phyloP scores from a whole-genome alignment of 1,140 invertebrate species.

The Dysdera silvatica region DNA sequence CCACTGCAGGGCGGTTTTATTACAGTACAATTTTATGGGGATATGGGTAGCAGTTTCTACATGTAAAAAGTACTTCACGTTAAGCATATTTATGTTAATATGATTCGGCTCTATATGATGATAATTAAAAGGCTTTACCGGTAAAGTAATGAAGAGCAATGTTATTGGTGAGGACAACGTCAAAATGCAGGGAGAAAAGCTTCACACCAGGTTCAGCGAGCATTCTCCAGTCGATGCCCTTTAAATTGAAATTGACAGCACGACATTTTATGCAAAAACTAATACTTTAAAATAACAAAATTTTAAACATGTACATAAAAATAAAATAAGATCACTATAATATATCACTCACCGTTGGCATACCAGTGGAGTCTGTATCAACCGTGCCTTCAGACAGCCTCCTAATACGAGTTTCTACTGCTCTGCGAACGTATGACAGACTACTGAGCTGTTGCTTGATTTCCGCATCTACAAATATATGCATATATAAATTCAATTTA shows the following conservation, averaged over 20 bases:
- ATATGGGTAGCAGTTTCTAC: no score
- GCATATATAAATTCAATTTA: background rate
- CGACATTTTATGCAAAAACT: background rate
- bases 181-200: conserved; percentile 60
- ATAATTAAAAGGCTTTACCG: conserved; percentile 35
- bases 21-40: no score
- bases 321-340: background rate
- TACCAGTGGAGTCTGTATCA: conserved; percentile 48
- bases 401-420: conserved; percentile 53
- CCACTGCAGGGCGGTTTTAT: no score
- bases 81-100: background rate
- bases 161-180: conserved; percentile 71
- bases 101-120: background rate
- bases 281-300: background rate
- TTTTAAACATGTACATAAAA: background rate
- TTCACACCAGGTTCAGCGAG: conserved; percentile 52
- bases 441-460: conserved; percentile 85
- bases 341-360: conserved; percentile 31
- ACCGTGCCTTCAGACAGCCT: conserved; percentile 34
- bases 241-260: conserved; percentile 32
- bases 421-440: conserved; percentile 67
- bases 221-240: conserved; percentile 49
- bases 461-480: conserved; percentile 51
- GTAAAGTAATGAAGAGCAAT: conserved; percentile 71
- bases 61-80: no score